These are phyloP conservation scores for Alloscopus bannaensis DNA, from an alignment of 2,888 invertebrate species.

Conservation along the genomic window DNA sequence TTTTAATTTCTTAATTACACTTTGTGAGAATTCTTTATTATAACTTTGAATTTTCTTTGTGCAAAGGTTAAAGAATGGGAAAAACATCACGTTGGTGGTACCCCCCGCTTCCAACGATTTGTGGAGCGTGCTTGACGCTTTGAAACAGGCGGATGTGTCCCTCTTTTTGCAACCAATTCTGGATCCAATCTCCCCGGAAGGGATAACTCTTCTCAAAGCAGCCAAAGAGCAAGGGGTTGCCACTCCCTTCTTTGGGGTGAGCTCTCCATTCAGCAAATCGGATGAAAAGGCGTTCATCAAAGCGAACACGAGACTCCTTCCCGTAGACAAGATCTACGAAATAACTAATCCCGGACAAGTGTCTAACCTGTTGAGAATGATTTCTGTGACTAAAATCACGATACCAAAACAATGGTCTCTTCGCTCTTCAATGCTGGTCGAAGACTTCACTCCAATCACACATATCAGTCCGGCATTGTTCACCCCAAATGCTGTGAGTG, in stretches of 20 bases:
- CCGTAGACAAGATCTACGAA: constrained; percentile 84
- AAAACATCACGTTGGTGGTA: constrained; percentile 88
- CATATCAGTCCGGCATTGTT: constrained; percentile 36
- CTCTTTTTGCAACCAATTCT: constrained; percentile 85
- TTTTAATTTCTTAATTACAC: constrained; percentile 51
- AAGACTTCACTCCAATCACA: constrained; percentile 45
- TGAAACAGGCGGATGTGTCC: constrained; percentile 91
- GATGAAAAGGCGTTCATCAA: constrained; percentile 75
- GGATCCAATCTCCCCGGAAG: constrained; percentile 87
- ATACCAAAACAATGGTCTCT: constrained; percentile 67
- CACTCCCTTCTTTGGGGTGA: constrained; percentile 82
- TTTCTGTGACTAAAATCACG: constrained; percentile 67
- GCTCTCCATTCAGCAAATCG: constrained; percentile 70
- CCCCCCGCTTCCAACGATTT: constrained; percentile 85
- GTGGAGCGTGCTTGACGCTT: constrained; percentile 85
- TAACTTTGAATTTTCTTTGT: constrained; percentile 77
- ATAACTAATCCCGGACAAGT: constrained; percentile 84
- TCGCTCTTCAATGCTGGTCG: constrained; percentile 68
- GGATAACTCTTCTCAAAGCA: constrained; percentile 85
- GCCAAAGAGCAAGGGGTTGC: constrained; percentile 90
- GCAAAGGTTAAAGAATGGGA: constrained; percentile 90
- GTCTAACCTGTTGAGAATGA: constrained; percentile 68
- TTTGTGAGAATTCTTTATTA: constrained; percentile 45
- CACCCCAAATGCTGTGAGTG: constrained; percentile 52
- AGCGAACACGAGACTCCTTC: constrained; percentile 72